Percentiles rank a stretch among this genome's conserved stretches.
phyloP scores from a whole-genome alignment of 2,888 invertebrate genomes.

The Bombyx huttoni region DNA sequence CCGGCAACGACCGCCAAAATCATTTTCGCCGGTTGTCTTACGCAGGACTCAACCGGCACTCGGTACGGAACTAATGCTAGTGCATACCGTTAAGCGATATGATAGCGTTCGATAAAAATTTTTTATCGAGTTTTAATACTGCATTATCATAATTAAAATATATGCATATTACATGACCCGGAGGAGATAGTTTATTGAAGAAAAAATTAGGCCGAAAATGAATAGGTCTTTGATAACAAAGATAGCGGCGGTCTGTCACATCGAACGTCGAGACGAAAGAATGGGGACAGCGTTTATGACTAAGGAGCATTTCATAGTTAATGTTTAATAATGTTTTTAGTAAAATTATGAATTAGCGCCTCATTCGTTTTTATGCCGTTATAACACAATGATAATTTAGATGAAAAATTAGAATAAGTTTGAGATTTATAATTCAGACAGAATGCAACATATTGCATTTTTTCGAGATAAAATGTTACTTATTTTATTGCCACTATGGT shows the following conservation, averaged over 20 bases:
- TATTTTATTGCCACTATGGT: too few species aligned
- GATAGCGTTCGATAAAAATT: not conserved
- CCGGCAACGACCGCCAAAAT: conserved; percentile 20
- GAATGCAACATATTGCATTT: too few species aligned
- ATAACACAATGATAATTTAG: too few species aligned
- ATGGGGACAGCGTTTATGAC: not conserved
- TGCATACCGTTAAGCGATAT: conserved; percentile 2
- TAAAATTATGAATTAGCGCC: too few species aligned
- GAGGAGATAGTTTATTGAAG: not conserved
- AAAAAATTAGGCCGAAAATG: not conserved
- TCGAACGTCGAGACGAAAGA: not conserved
- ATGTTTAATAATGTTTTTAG: too few species aligned
- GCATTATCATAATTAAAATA: not conserved
- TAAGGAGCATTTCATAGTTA: too few species aligned
- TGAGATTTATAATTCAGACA: too few species aligned
- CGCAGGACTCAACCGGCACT: conserved; percentile 2
- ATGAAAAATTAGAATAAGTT: too few species aligned
- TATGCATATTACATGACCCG: not conserved
- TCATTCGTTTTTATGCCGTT: too few species aligned
- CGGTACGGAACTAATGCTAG: conserved; percentile 16
- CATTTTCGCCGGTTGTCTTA: conserved; percentile 10
- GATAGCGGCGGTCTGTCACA: not conserved
- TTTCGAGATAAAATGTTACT: too few species aligned
- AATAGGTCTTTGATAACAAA: not conserved
- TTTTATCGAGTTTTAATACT: not conserved